These are phyloP conservation scores for Pantelozetes paolii DNA, from an alignment of 2,888 invertebrate species.

Conservation along the genomic window DNA sequence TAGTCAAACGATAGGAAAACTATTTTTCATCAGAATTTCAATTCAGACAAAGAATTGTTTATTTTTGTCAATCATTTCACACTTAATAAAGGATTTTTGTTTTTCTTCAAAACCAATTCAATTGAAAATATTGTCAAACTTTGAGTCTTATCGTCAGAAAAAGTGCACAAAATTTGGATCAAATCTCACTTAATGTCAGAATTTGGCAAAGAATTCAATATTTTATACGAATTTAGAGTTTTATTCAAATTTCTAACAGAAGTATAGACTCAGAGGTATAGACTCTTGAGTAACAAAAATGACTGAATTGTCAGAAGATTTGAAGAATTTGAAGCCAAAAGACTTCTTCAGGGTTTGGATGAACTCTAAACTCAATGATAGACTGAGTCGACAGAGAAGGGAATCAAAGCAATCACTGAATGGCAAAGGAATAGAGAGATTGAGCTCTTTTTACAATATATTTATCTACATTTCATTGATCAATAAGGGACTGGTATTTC, in stretches of 20 bases:
- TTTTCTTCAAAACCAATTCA: too few species aligned
- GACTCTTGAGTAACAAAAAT: background rate
- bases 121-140: background rate
- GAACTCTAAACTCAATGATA: slow-evolving; percentile 8
- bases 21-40: too few species aligned
- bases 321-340: background rate
- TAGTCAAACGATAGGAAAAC: background rate
- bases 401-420: slow-evolving; percentile 16
- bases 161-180: background rate
- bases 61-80: too few species aligned
- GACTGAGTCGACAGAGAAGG: background rate
- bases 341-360: background rate
- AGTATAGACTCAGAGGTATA: background rate
- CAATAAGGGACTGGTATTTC: background rate
- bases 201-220: background rate
- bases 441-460: slow-evolving; percentile 2
- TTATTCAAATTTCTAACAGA: background rate
- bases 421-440: background rate
- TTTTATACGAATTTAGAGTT: background rate
- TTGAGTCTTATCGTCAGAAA: background rate
- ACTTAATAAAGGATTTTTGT: too few species aligned
- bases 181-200: background rate
- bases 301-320: slow-evolving; percentile 5
- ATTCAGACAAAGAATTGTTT: too few species aligned
- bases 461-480: slow-evolving; percentile 1